Conservation (phyloP, 2,888 invertebrate genomes). For the Himalopsyche tibetana region DNA sequence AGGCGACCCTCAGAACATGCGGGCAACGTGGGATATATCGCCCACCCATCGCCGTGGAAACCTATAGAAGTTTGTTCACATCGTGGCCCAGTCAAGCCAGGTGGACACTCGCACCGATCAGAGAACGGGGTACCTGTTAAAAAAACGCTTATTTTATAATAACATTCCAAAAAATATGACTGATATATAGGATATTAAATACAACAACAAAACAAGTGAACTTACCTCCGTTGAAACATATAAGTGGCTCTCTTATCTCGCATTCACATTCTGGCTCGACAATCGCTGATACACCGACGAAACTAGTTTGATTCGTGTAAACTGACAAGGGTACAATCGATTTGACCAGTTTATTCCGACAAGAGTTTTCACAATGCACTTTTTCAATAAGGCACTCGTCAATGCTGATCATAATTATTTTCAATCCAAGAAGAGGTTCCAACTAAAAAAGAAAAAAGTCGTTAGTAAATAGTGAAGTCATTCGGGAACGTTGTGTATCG, state of each 20-base stretch:
- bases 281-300: slow-evolving; percentile 93
- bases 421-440: slow-evolving; percentile 83
- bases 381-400: slow-evolving; percentile 92
- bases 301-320: slow-evolving; percentile 94
- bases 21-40: slow-evolving; percentile 92
- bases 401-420: slow-evolving; percentile 92
- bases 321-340: slow-evolving; percentile 87
- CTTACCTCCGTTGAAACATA: slow-evolving; percentile 88
- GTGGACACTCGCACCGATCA: slow-evolving; percentile 87
- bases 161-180: not conserved
- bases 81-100: slow-evolving; percentile 88
- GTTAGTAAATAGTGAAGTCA: not conserved
- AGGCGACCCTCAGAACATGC: slow-evolving; percentile 91
- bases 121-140: slow-evolving; percentile 76
- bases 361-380: slow-evolving; percentile 84
- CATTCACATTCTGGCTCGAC: slow-evolving; percentile 89
- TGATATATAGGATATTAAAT: not conserved
- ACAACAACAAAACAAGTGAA: slow-evolving; percentile 59
- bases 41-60: slow-evolving; percentile 94
- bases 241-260: slow-evolving; percentile 74
- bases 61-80: slow-evolving; percentile 94
- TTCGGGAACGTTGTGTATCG: not conserved
- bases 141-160: not conserved
- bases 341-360: slow-evolving; percentile 86
- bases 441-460: slow-evolving; percentile 72